phyloP scores from a whole-genome alignment of 2,797 vertebrate species.

The Eospalax fontanierii region DNA sequence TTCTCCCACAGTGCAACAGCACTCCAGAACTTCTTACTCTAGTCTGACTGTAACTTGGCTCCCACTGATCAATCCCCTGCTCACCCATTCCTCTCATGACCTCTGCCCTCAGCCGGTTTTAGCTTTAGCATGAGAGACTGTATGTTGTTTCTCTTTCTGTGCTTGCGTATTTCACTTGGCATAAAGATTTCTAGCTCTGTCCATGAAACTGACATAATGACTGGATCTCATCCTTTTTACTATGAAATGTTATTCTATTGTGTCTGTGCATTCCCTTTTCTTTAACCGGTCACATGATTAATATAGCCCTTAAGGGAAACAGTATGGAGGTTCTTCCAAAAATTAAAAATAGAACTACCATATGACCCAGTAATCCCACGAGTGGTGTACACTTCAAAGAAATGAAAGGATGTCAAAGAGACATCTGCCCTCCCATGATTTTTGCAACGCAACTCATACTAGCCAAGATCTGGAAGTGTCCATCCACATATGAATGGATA shows the following conservation, averaged over 20 bases:
- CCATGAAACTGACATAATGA: neutral
- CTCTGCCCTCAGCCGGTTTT: neutral
- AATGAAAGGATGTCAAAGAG: neutral
- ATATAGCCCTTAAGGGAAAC: neutral
- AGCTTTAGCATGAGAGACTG: neutral
- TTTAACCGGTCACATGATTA: neutral
- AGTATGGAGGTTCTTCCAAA: neutral
- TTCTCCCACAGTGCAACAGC: neutral
- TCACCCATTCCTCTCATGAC: neutral
- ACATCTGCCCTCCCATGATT: neutral
- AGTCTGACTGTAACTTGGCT: neutral
- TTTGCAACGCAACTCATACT: neutral
- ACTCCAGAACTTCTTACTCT: neutral
- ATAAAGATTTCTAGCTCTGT: neutral
- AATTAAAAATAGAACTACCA: neutral
- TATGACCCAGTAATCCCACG: neutral
- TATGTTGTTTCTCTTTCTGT: neutral
- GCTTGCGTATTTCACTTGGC: neutral
- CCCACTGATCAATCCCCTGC: too few relatives aligned
- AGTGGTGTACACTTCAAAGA: neutral
- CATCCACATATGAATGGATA: neutral
- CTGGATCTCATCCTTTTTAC: neutral
- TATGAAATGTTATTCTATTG: too few relatives aligned
- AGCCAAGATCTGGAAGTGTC: neutral
- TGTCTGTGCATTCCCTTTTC: neutral